Conservation (phyloP, 1,140 invertebrate genomes). For the Doryteuthis pealeii region DNA sequence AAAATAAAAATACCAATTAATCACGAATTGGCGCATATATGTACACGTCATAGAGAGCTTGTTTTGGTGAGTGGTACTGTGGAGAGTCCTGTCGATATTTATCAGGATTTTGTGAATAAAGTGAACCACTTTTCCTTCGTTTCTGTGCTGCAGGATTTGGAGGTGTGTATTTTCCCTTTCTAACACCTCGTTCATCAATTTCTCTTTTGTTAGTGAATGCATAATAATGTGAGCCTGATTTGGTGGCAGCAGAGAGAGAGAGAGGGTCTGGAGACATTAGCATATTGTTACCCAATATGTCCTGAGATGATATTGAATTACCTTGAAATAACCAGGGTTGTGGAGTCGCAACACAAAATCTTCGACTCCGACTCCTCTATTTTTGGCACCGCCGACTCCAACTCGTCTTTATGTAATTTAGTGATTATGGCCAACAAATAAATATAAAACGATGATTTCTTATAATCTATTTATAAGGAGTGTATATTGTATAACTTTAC, state of each 20-base stretch:
- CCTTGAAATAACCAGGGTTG: no score
- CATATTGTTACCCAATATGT: conserved; percentile 34
- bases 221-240: conserved; percentile 26
- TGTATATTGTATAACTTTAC: no score
- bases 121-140: conserved; percentile 23
- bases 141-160: conserved; percentile 20
- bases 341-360: no score
- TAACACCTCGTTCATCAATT: conserved; percentile 21
- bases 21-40: no score
- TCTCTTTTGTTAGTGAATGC: conserved; percentile 17
- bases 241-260: conserved; percentile 31
- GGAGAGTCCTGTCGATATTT: conserved; percentile 84
- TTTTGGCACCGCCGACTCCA: no score
- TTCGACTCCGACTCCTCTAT: no score
- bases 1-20: no score
- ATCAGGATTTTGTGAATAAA: conserved; percentile 64
- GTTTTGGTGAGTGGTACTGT: conserved; percentile 79
- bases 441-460: no score
- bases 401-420: no score
- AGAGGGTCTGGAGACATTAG: conserved; percentile 37
- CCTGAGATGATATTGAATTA: no score
- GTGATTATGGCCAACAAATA: no score
- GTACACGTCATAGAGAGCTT: conserved; percentile 65
- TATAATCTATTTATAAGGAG: no score
- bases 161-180: conserved; percentile 21